phyloP scores from a whole-genome alignment of 2,888 invertebrate genomes.

The Napeogenes inachia region DNA sequence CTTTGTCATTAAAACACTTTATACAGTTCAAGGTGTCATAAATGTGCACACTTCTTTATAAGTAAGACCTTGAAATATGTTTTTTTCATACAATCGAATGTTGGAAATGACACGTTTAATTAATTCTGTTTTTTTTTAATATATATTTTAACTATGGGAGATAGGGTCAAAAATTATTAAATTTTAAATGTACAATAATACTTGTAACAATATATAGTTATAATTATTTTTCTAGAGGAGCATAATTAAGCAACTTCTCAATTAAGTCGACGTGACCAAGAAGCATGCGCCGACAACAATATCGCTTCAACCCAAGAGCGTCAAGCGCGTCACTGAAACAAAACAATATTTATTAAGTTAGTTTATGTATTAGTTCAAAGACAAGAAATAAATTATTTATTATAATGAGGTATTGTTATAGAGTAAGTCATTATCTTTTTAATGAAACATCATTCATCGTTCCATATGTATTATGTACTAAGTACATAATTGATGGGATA shows the following conservation, averaged over 20 bases:
- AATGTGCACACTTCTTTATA: too few species aligned
- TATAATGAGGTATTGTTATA: too few species aligned
- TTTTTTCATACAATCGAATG: too few species aligned
- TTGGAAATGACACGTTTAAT: too few species aligned
- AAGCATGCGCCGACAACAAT: constrained; percentile 98
- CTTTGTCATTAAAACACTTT: constrained; percentile 15
- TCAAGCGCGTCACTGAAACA: constrained; percentile 94
- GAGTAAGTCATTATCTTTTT: too few species aligned
- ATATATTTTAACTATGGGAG: too few species aligned
- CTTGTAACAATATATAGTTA: constrained; percentile 9
- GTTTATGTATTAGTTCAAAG: neutral
- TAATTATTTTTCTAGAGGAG: constrained; percentile 93
- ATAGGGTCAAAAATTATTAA: neutral
- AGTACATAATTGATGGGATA: neutral
- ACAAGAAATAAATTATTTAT: neutral
- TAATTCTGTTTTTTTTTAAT: too few species aligned
- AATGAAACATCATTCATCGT: too few species aligned
- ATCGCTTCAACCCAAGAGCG: constrained; percentile 94
- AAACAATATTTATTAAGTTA: constrained; percentile 37
- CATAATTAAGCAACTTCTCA: constrained; percentile 99
- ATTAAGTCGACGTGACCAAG: constrained; percentile 99
- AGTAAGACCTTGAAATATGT: neutral
- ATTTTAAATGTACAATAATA: constrained; percentile 11
- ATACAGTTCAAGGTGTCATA: too few species aligned
- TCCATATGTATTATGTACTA: neutral